Evolutionary conservation across 2,797 vertebrate species (phyloP).

Genomic region (Amblyraja radiata): DNA sequence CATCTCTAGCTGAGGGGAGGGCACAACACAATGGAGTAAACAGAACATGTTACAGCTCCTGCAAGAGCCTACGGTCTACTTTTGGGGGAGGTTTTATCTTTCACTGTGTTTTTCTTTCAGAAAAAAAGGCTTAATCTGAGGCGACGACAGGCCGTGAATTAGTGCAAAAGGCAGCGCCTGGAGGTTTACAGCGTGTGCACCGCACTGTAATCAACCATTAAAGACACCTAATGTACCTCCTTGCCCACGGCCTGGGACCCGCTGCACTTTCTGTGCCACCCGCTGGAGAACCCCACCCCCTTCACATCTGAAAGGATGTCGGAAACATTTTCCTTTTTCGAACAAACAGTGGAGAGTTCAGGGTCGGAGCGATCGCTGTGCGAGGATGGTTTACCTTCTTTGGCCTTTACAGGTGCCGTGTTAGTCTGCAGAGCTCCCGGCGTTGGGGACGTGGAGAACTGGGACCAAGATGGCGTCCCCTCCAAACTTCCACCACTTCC

Average conservation of each 20-base stretch:
- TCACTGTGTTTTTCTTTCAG: too few species aligned
- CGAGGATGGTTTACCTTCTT: slow-evolving; percentile 71
- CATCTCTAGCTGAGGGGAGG: slow-evolving; percentile 17
- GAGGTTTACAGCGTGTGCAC: slow-evolving; percentile 23
- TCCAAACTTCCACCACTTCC: slow-evolving; percentile 90
- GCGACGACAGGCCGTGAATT: background rate
- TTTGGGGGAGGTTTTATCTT: background rate
- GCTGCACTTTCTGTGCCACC: background rate
- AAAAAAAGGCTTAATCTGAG: background rate
- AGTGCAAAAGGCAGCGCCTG: background rate
- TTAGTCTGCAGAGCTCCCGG: slow-evolving; percentile 73
- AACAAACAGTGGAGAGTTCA: background rate
- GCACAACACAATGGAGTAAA: slow-evolving; percentile 29
- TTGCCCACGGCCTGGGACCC: slow-evolving; percentile 21
- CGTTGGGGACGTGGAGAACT: slow-evolving; percentile 90
- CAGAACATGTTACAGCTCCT: slow-evolving; percentile 25
- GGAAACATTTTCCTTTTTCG: background rate
- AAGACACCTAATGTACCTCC: slow-evolving; percentile 13
- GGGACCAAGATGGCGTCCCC: slow-evolving; percentile 98
- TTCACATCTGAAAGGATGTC: slow-evolving; percentile 50
- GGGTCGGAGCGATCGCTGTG: background rate
- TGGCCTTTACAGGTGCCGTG: slow-evolving; percentile 75
- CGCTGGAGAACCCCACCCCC: background rate
- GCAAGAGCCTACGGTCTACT: background rate
- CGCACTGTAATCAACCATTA: slow-evolving; percentile 21